Base-by-base conservation (phyloP, 2,888 invertebrate genomes). In the Steinernema carpocapsae region DNA sequence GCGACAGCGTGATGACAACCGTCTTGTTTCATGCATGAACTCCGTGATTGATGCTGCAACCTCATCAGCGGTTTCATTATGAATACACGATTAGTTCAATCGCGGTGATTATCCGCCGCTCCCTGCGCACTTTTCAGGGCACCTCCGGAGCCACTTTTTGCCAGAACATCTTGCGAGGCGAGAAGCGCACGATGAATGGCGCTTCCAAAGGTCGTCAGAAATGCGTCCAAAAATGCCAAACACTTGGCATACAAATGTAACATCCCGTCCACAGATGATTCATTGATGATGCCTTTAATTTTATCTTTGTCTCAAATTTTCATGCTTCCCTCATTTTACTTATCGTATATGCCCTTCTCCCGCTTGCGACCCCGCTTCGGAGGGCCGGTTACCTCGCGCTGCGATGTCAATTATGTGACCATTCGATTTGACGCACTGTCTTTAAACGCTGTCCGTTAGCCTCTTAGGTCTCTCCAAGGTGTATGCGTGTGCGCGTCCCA, bases 1-100 rank as follows among this genome's bases (percentile, higher is more conserved):
- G 64, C 64, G 64, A 32, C 64, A 64, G 6, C 64, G 64, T 32
- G 64, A 64, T 64, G 64, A 32, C 64, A 29, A 17, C 32, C 64
- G 14, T 32, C 64, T 64, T 64, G 64, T 64, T 64, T 64, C 64
- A 64, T 64, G 64, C 64, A 64, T 64, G 64, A 64, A 64, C 64
- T 64, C 64, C 37, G 64, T 64, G 64, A 64, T 64, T 64, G 64
- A 64, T 64, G 64, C 64, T 17, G 24, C 64, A 22, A 29, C 37
- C 64, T 12, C 64, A 64, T 64, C 64, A 29, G 14, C 1, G 32
- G 64, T 64, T 64, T 7, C 37, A 64, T 64, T 64, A 64, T 64
- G 64, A 64, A 64, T 64, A 64, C 64, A 17, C 64, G 64, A 64
- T 64, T 64, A 64, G 64, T 64, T 64, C 64, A 64, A 64, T 64